Conservation (phyloP, 2,888 invertebrate genomes). For the Antheraea yamamai region DNA sequence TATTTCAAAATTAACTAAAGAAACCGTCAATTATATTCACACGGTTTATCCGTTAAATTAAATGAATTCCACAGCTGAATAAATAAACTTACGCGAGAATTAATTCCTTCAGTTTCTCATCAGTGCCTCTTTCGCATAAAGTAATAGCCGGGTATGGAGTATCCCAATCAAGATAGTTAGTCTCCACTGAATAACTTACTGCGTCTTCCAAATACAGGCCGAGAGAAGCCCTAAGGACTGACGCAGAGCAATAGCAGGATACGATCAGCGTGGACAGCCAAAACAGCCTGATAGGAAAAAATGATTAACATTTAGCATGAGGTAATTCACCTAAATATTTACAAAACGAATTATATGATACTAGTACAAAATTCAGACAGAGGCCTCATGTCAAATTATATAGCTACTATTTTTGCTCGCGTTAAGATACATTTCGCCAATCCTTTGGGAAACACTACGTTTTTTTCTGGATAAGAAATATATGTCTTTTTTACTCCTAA, state of each 20-base stretch:
- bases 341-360: neutral
- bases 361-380: no score
- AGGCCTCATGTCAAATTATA: no score
- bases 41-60: neutral
- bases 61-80: neutral
- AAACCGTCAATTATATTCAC: neutral
- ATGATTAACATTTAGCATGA: neutral
- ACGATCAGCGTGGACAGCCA: slow-evolving; percentile 75
- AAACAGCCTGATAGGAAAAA: slow-evolving; percentile 68
- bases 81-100: slow-evolving; percentile 19
- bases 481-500: no score
- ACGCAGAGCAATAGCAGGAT: slow-evolving; percentile 52
- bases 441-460: no score
- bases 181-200: slow-evolving; percentile 80
- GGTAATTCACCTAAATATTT: neutral
- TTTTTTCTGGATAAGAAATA: no score
- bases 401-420: no score
- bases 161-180: slow-evolving; percentile 83
- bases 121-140: slow-evolving; percentile 77
- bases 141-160: slow-evolving; percentile 84
- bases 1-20: neutral
- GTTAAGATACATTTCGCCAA: no score
- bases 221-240: slow-evolving; percentile 63
- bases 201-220: slow-evolving; percentile 70
- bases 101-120: slow-evolving; percentile 24